Evolutionary conservation across 2,797 vertebrate species (phyloP), one percentile per base, ranked within the genome.

Genomic region (Brachyalestes nurse): DNA sequence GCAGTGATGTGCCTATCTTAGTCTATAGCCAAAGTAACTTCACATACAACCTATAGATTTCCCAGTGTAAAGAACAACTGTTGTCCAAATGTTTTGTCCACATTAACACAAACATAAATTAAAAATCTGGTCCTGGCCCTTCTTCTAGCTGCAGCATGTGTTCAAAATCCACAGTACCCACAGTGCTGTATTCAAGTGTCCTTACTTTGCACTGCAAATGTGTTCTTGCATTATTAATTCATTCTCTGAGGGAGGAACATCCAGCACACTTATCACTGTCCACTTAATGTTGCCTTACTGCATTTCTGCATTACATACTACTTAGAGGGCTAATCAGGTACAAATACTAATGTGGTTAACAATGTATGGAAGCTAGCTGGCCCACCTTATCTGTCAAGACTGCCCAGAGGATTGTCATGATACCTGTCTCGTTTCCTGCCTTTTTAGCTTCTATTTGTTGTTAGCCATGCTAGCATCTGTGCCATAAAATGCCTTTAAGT

Each of bases 131-230:
- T 14, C n/a, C n/a, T n/a, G n/a, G n/a, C 57, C 28, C 55, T 53
- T 55, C 78, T 72, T 53, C 34, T 78, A 49, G 69, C 64, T 49
- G 45, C 47, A 57, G 65, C 77, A 79, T 65, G 42, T 77, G n/a
- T 55, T 78, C 34, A 70, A 58, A 72, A 66, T 8, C 13, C 38
- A 78, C 23, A 74, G 53, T 67, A 34, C 62, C 34, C 58, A 75
- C 64, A 28, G 28, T 8, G 17, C n/a, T 64, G 81, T 79, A 84
- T 84, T 81, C 78, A 82, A 82, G 85, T 82, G 78, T 75, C 83
- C 83, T 86, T 84, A 84, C 53, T 72, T 47, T 80, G 81, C 53
- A 75, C 38, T 74, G 62, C 73, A 65, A 77, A 82, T 45, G 51
- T 79, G 21, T 19, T 28, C 25, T 45, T 76, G 69, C 72, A 80